Base-by-base conservation (phyloP, 1,140 invertebrate species). In the Sweltsa coloradensis region DNA sequence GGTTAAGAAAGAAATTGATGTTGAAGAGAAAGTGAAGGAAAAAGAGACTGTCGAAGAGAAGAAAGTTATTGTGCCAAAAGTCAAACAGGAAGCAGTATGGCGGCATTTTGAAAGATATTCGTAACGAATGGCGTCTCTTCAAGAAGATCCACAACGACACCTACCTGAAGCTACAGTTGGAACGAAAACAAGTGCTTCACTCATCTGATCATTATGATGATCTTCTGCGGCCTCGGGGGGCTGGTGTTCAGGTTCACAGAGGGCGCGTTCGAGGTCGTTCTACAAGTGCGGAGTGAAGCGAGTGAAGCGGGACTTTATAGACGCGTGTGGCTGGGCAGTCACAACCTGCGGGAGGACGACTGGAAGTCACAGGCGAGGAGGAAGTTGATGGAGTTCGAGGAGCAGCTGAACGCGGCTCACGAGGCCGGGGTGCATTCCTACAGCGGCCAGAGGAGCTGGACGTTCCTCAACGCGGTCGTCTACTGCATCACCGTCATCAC, bases 401-500 rank as follows among this genome's bases (percentile, higher is more conserved):
- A 88, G 44, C 85, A 93, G 61, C 65, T 93, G 11, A 83, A 90
- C 53, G 75, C 73, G 3, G 83, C 87, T 6, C 83, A 85, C 53
- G 85, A 90, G 55, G 78, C 85, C 5, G 87, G 85, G 0, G 73
- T 88, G 11, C 78, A 77, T 18, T 76, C 77, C 1, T 89, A 87
- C 58, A 88, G 85, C 36, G 88, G 86, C 3, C 78, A 84, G 54
- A 79, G 77, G 55, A 81, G 83, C 9, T 97, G 93, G 90, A 91
- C 81, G 55, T 95, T 94, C 66, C 74, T 91, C 63, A 94, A 95
- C 62, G 82, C 90, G 0, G 75, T 96, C 45, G 81, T 94, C 48
- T 97, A 91, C 68, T 89, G 86, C 60, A 70, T 92, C 55, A 94
- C 91, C 43, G 75, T 96, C 51, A 75, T 94, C 53, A 92, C 92